Percentiles rank a stretch among this genome's conserved stretches.
Conservation (phyloP, 2,797 vertebrate genomes). For the Microchirus variegatus region DNA sequence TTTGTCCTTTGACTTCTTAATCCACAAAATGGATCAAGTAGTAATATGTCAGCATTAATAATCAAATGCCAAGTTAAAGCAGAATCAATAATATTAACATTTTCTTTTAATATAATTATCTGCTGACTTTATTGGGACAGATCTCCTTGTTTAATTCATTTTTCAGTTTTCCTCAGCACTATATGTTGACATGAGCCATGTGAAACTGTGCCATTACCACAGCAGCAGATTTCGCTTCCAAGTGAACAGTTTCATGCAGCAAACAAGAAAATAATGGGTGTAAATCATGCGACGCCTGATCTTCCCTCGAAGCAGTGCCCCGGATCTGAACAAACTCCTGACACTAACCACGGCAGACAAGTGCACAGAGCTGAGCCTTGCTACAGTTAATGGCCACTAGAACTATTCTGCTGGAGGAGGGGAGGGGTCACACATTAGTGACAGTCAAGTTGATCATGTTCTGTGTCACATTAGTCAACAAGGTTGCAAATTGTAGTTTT, state of each 20-base stretch:
- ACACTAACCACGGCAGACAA: conserved; percentile 73
- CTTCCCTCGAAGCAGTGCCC: conserved; percentile 64
- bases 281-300: conserved; percentile 66
- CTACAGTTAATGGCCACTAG: conserved; percentile 40
- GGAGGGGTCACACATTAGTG: conserved; percentile 53
- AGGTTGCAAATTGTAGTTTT: not conserved
- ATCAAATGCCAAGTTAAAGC: no score
- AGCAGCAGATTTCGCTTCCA: no score
- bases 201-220: no score
- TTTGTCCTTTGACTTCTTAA: no score
- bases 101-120: no score
- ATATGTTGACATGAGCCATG: no score
- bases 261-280: conserved; percentile 55
- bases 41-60: no score
- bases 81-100: no score
- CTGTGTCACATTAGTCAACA: conserved; percentile 16
- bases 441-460: conserved; percentile 41
- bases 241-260: conserved; percentile 17
- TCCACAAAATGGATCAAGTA: no score
- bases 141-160: no score
- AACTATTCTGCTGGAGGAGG: conserved; percentile 45
- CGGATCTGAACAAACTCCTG: conserved; percentile 57
- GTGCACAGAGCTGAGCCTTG: conserved; percentile 56
- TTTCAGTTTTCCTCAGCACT: no score
- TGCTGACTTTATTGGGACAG: no score